Conservation (phyloP, 2,113 vertebrate genomes). For the Amblyopsis rosae region DNA sequence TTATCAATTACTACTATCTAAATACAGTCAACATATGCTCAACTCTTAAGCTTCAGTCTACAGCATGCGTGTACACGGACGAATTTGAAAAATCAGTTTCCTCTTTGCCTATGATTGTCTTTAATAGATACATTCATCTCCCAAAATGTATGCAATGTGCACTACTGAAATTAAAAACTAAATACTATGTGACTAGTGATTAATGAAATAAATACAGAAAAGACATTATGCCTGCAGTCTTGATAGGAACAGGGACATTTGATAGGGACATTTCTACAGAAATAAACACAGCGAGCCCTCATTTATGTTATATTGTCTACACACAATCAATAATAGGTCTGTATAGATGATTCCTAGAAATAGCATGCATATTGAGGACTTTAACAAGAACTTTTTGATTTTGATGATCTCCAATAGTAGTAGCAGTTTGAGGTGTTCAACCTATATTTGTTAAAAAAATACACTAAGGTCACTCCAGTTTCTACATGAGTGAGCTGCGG, state of each 20-base stretch:
- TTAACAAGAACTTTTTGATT: background rate
- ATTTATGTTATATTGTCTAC: constrained; percentile 19
- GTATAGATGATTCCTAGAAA: background rate
- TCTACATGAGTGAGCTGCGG: constrained; percentile 50
- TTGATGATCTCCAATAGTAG: background rate
- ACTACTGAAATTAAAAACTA: background rate
- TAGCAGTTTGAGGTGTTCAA: background rate
- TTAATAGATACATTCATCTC: background rate
- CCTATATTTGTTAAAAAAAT: background rate
- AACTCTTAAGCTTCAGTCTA: background rate
- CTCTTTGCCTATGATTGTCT: background rate
- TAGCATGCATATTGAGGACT: background rate
- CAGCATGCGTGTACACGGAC: background rate
- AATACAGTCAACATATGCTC: background rate
- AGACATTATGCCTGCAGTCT: background rate
- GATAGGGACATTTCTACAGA: too few relatives aligned
- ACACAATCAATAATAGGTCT: background rate
- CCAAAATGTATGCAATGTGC: background rate
- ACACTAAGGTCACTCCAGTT: constrained; percentile 54
- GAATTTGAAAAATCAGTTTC: background rate
- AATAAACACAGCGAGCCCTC: constrained; percentile 7
- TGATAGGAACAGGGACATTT: background rate
- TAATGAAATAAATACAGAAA: background rate
- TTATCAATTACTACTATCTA: background rate
- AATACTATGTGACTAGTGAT: background rate